These are phyloP conservation scores for Eupelmus urozonus DNA, from an alignment of 2,888 invertebrate species.

Conservation along the genomic window DNA sequence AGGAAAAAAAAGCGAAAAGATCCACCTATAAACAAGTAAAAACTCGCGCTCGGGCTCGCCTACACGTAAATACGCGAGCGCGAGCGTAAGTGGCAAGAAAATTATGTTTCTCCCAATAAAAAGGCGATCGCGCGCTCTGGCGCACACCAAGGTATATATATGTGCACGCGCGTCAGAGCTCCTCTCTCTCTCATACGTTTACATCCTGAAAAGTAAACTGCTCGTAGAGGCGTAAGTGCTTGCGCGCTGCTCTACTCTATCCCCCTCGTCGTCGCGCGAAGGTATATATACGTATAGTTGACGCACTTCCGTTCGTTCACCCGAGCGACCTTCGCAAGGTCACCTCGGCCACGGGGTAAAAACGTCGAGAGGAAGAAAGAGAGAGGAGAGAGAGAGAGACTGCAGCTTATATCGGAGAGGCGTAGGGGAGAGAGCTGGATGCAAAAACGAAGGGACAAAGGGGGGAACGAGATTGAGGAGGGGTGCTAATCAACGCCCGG, in stretches of 20 bases:
- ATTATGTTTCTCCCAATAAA: slow-evolving; percentile 55
- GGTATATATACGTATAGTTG: too few species aligned
- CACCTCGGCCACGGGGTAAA: slow-evolving; percentile 67
- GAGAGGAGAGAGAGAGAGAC: slow-evolving; percentile 38
- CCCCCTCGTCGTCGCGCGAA: not conserved
- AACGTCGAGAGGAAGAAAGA: slow-evolving; percentile 63
- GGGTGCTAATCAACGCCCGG: slow-evolving; percentile 76
- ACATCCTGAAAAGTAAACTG: slow-evolving; percentile 47
- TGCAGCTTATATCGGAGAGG: not conserved
- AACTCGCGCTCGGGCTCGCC: too few species aligned
- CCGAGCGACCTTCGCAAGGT: slow-evolving; percentile 77
- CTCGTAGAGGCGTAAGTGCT: slow-evolving; percentile 36
- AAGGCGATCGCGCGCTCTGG: not conserved
- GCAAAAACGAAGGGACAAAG: slow-evolving; percentile 63
- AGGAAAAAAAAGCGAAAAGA: slow-evolving; percentile 4
- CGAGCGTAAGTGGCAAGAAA: slow-evolving; percentile 56
- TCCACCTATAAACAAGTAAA: not conserved
- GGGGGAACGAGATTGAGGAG: slow-evolving; percentile 61
- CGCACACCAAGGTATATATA: too few species aligned
- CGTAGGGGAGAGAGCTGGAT: not conserved
- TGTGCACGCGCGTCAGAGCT: slow-evolving; percentile 19
- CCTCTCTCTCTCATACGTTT: not conserved
- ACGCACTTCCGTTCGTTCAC: slow-evolving; percentile 73
- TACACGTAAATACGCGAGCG: too few species aligned
- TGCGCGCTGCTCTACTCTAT: slow-evolving; percentile 8